Evolutionary conservation across 2,113 vertebrate genomes (phyloP).

Genomic region (Parus major): DNA sequence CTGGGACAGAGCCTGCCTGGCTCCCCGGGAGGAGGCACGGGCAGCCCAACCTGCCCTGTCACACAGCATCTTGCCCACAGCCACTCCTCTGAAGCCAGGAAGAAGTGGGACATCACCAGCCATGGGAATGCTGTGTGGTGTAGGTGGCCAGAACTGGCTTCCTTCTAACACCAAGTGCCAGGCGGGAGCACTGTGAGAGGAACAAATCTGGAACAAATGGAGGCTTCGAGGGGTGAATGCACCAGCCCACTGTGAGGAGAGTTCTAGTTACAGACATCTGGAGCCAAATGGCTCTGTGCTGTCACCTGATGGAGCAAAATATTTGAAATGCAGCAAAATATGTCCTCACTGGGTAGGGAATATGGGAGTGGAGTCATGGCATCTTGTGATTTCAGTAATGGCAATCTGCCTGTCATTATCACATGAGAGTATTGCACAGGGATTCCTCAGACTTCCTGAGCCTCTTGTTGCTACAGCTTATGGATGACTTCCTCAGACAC

Average conservation of each 20-base stretch:
- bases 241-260: neutral
- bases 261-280: neutral
- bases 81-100: neutral
- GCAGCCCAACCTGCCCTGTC: neutral
- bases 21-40: accelerated
- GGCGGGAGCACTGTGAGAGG: accelerated
- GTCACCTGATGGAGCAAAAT: neutral
- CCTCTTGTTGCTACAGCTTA: neutral
- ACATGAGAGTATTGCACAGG: neutral
- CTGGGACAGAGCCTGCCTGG: neutral
- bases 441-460: neutral
- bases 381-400: neutral
- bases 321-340: neutral
- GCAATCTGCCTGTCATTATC: neutral
- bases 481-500: neutral
- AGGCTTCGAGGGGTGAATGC: neutral
- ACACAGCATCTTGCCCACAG: accelerated
- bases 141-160: neutral
- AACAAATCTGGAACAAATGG: neutral
- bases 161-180: accelerated
- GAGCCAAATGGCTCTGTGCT: neutral
- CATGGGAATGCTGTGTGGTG: neutral
- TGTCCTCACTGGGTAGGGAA: neutral
- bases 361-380: neutral
- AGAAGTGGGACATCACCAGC: neutral